Evolutionary conservation across 1,140 invertebrate species (phyloP).

Genomic region (Pteromalus puparum): DNA sequence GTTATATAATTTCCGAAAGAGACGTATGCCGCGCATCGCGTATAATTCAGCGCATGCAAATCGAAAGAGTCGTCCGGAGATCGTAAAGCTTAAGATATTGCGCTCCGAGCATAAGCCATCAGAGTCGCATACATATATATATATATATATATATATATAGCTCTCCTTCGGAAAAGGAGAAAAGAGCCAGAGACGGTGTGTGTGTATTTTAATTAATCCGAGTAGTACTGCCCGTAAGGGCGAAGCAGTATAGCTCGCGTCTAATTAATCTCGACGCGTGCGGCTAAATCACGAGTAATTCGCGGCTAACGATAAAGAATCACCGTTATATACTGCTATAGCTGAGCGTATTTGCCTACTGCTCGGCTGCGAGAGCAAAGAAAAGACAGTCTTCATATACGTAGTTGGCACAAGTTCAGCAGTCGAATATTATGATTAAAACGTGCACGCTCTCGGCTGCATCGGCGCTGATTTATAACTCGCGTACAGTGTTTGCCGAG

Average conservation of each 20-base stretch:
- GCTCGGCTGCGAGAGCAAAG: neutral
- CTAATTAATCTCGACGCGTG: neutral
- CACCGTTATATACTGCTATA: neutral
- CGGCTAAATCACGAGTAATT: neutral
- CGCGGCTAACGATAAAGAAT: slow-evolving; percentile 8
- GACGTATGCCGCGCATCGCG: too few species aligned
- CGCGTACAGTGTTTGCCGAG: neutral
- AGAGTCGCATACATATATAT: too few species aligned
- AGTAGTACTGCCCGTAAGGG: too few species aligned
- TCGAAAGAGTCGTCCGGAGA: too few species aligned
- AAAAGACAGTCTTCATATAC: neutral
- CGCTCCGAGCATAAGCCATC: too few species aligned
- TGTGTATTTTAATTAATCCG: too few species aligned
- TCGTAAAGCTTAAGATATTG: too few species aligned
- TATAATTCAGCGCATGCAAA: too few species aligned
- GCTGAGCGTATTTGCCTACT: neutral
- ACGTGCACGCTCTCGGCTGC: neutral
- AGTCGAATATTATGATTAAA: slow-evolving; percentile 45
- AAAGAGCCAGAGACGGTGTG: too few species aligned
- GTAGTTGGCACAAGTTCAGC: slow-evolving; percentile 25
- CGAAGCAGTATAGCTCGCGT: neutral
- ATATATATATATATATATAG: too few species aligned
- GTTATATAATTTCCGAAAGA: too few species aligned
- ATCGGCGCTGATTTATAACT: neutral
- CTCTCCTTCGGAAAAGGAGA: too few species aligned